Percentiles rank a stretch among this genome's conserved stretches.
These are phyloP conservation scores for Arrhopalites spinosus DNA, from an alignment of 2,888 invertebrate species.

Conservation along the genomic window DNA sequence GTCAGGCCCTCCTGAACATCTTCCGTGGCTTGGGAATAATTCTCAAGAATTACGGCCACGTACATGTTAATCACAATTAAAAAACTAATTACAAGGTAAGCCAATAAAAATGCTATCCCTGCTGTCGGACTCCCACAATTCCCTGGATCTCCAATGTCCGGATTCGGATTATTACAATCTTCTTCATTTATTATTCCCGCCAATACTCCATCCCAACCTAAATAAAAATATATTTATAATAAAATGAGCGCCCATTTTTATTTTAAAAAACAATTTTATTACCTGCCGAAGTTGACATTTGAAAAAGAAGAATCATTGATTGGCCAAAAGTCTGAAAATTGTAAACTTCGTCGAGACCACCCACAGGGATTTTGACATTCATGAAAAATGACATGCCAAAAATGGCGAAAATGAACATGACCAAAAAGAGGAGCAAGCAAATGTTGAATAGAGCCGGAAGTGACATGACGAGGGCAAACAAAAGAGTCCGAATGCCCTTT, in stretches of 20 bases:
- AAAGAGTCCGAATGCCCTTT: conserved; percentile 94
- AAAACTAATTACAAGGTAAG: conserved; percentile 97
- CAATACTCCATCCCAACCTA: conserved; percentile 92
- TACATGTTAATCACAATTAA: conserved; percentile 99
- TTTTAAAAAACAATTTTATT: background rate
- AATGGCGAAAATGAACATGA: conserved; percentile 99
- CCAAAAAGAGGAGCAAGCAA: conserved; percentile 93
- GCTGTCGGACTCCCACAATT: conserved; percentile 93
- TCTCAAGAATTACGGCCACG: conserved; percentile 99
- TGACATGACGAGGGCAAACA: conserved; percentile 98
- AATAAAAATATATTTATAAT: no score
- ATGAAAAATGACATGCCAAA: no score
- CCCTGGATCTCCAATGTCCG: conserved; percentile 83
- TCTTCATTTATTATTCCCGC: conserved; percentile 96
- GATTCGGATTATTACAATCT: conserved; percentile 84
- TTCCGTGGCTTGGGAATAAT: conserved; percentile 96
- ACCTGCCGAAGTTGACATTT: conserved; percentile 93
- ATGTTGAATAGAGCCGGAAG: conserved; percentile 99
- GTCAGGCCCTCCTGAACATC: no score
- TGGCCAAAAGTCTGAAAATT: conserved; percentile 98
- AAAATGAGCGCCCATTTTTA: no score
- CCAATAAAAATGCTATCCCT: conserved; percentile 91
- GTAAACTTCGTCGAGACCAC: conserved; percentile 94
- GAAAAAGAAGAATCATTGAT: conserved; percentile 96
- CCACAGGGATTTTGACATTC: no score